phyloP scores from a whole-genome alignment of 2,113 vertebrate species.

The Laterallus jamaicensis region DNA sequence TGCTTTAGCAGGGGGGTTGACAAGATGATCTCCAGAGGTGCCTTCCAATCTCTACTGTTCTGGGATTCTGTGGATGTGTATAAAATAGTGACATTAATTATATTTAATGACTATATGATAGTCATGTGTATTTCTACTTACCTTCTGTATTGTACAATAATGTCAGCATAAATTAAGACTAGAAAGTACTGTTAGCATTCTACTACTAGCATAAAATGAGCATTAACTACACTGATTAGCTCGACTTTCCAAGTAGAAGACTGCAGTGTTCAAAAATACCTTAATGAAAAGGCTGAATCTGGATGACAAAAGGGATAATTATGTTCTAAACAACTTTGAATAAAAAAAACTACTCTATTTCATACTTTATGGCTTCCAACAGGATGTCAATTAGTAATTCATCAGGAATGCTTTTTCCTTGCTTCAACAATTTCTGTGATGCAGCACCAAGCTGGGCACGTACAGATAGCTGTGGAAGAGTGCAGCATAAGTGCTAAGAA shows the following conservation, averaged over 20 bases:
- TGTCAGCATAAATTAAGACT: not conserved
- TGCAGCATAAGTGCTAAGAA: not conserved
- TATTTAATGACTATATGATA: not conserved
- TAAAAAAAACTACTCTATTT: not conserved
- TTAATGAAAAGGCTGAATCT: not conserved
- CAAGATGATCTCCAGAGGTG: no score
- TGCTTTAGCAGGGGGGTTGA: no score
- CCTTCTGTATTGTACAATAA: not conserved
- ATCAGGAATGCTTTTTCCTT: conserved; percentile 80
- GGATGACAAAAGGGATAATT: not conserved
- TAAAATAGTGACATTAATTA: not conserved
- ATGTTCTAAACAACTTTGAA: not conserved
- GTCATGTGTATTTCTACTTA: not conserved
- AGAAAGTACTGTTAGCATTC: not conserved
- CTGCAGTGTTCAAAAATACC: not conserved
- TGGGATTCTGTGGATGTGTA: no score
- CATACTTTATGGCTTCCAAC: conserved; percentile 86
- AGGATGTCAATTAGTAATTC: conserved; percentile 83
- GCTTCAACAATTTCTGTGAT: conserved; percentile 78
- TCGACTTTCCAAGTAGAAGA: not conserved
- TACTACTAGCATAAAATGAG: not conserved
- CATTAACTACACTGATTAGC: not conserved
- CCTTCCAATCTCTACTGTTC: no score
- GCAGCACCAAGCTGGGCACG: conserved; percentile 77
- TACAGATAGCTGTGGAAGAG: conserved; percentile 72